Evolutionary conservation across 2,113 vertebrate species (phyloP), one percentile per base, ranked within the genome.

Genomic region (Conger conger): DNA sequence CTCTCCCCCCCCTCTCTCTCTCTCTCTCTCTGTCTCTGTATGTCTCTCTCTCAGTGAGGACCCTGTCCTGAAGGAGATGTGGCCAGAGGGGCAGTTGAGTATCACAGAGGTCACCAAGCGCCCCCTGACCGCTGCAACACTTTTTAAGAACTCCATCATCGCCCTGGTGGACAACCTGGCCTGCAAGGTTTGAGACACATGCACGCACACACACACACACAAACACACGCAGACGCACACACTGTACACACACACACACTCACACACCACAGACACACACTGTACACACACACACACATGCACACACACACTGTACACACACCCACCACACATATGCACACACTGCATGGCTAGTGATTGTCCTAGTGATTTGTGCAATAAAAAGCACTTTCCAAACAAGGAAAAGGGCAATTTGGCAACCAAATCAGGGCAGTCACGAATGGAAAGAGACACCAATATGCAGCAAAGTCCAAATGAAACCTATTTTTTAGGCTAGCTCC

Each of bases 101-200:
- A 97, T 99, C 93, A 98, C 96, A 0, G 97, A 99, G 89, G 97
- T 99, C 89, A 99, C 98, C 83, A 99, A 99, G 89, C 94, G 98
- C 2, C 98, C 98, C 0, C 92, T 96, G 87, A 99, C 98, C 0
- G 96, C 97, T 0, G 98, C 96, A 45, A 96, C 95, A 0, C 96
- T 99, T 91, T 99, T 99, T 93, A 99, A 97, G 93, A 99, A 96
- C 93, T 99, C 98, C 94, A 99, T 99, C 18, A 95, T 99, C 83
- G 95, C 97, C 0, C 88, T 99, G 83, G 96, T 98, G 85, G 97
- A 97, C 83, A 99, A 98, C 86, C 91, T 99, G 54, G 96, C 95
- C 30, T 97, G 95, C 89, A 99, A 99, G 97, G 98, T 99, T 92
- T 57, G 85, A 86, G 7, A 0, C 7, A 36, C 16, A 17, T 60